Evolutionary conservation across 2,888 invertebrate species (phyloP).

Genomic region (Mechanitis mazaeus): DNA sequence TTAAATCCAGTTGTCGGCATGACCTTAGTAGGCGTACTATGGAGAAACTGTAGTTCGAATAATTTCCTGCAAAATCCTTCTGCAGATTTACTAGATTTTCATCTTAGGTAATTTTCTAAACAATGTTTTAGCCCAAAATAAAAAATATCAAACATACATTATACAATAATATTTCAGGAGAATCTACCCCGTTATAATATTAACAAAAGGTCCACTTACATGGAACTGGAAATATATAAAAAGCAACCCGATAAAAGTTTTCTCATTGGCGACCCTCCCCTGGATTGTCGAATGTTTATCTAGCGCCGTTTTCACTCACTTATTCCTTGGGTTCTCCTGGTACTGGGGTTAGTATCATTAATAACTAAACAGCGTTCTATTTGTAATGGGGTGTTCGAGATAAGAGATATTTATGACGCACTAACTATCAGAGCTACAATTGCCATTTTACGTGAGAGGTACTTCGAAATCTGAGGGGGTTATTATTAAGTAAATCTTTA

Average conservation of each 20-base stretch:
- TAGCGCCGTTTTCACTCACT: slow-evolving; percentile 58
- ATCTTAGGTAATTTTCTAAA: slow-evolving; percentile 53
- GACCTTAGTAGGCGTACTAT: slow-evolving; percentile 62
- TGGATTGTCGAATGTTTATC: slow-evolving; percentile 70
- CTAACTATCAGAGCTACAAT: not conserved
- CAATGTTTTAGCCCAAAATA: no score
- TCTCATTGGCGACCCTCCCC: slow-evolving; percentile 68
- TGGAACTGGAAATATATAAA: slow-evolving; percentile 73
- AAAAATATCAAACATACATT: no score
- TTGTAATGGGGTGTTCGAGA: not conserved
- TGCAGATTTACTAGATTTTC: slow-evolving; percentile 60
- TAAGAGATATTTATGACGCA: not conserved
- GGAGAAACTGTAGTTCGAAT: slow-evolving; percentile 52
- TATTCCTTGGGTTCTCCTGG: slow-evolving; percentile 67
- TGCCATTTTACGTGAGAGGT: not conserved
- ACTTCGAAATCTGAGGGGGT: no score
- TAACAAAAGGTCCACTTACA: slow-evolving; percentile 67
- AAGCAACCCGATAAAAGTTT: slow-evolving; percentile 66
- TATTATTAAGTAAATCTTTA: not conserved
- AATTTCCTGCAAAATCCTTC: slow-evolving; percentile 53
- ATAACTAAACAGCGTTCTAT: slow-evolving; percentile 4
- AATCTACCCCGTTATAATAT: slow-evolving; percentile 68
- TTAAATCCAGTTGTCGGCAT: slow-evolving; percentile 63
- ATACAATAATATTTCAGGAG: slow-evolving; percentile 48
- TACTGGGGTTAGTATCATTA: slow-evolving; percentile 63